Evolutionary conservation across 1,140 invertebrate genomes (phyloP), one percentile per base, ranked within the genome.

Genomic region (Ylistrum balloti): DNA sequence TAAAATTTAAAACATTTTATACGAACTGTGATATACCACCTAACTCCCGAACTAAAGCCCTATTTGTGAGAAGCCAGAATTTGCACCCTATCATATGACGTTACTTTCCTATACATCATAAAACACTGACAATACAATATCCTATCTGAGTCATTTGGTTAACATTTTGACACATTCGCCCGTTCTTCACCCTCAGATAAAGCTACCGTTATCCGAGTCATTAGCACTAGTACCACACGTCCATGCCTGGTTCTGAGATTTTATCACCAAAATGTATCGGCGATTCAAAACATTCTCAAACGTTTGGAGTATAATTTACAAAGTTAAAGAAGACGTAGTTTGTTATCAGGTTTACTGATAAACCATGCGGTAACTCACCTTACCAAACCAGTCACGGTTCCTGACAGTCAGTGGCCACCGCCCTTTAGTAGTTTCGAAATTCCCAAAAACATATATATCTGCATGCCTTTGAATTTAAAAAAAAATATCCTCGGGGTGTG

Each of bases 371-470:
- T 5, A 38, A 74, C 56, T 74, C 56, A 74, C 56, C 56, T 74
- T 74, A n/a, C 56, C 56, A n/a, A 74, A n/a, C 56, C n/a, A 28
- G 56, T 74, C 56, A 74, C 56, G 56, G 56, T 74, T 74, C 56
- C n/a, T 74, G 56, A 17, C 56, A 74, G 56, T 28, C 56, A 5
- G 28, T n/a, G 28, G 56, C 56, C 56, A 74, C 56, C 56, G 56
- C 56, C 56, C 17, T 3, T 45, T 45, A 17, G 41, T 45, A n/a
- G 15, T 74, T 74, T 74, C 28, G 1, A 74, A 74, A 74, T 28
- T 74, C 56, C 5, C 22, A 22, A 74, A 28, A 74, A 74, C 22
- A 74, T 74, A n/a, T 38, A 74, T 28, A 74, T 3, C 15, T 22
- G 28, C n/a, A 74, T n/a, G 56, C 56, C 56, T 74, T 74, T 5